A percentile compares a stretch with the other conserved stretches of the same genome.
phyloP scores from a whole-genome alignment of 2,113 vertebrate genomes.

The Oreotrochilus melanogaster region DNA sequence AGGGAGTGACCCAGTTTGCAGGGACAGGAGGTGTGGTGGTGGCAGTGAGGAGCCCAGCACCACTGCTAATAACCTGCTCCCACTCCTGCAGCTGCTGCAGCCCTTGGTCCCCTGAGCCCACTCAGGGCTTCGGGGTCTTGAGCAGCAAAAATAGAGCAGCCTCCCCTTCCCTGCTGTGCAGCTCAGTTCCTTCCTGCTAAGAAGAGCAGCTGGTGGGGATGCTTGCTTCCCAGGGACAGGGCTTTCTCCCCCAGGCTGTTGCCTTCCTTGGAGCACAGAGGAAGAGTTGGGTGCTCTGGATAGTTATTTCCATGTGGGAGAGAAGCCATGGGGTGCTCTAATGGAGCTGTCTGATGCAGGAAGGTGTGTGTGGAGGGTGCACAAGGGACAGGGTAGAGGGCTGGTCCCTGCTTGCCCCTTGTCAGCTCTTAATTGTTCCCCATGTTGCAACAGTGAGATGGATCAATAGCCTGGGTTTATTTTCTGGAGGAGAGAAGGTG shows the following conservation, averaged over 20 bases:
- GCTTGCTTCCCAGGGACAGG: neutral
- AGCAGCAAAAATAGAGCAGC: neutral
- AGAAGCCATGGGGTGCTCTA: neutral
- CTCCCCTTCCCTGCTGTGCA: neutral
- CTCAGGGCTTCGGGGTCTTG: neutral
- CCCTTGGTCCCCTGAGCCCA: neutral
- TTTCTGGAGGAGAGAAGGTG: neutral
- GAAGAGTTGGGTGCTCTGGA: neutral
- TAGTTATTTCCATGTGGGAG: neutral
- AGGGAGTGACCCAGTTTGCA: slow-evolving; percentile 49
- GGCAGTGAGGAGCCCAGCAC: neutral
- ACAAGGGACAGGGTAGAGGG: neutral
- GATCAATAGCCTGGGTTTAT: neutral
- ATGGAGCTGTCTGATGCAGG: neutral
- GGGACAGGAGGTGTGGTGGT: neutral
- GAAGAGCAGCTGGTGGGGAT: neutral
- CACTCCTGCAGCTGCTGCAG: neutral
- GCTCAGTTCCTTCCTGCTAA: neutral
- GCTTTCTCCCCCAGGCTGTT: neutral
- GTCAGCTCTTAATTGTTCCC: neutral
- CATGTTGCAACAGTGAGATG: accelerated
- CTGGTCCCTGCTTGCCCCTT: neutral
- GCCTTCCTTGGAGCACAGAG: neutral
- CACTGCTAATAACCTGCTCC: neutral
- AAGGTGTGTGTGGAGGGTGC: neutral